Conservation (phyloP, 2,888 invertebrate genomes). For the Epiblema foenella region DNA sequence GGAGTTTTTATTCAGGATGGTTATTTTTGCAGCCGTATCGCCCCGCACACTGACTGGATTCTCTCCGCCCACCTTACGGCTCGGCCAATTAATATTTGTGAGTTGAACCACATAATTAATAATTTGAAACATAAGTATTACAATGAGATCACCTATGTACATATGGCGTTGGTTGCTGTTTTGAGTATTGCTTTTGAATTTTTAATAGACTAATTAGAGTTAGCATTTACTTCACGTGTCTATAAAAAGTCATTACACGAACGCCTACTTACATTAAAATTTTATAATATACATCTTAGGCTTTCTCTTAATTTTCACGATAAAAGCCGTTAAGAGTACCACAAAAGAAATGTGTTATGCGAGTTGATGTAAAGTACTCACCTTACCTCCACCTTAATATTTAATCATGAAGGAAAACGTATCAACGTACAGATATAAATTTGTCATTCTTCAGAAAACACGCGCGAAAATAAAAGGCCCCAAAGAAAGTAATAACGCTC, state of each 20-base stretch:
- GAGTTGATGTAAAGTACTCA: slow-evolving; percentile 30
- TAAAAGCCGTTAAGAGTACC: neutral
- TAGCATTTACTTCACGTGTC: neutral
- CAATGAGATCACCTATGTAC: neutral
- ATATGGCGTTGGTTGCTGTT: neutral
- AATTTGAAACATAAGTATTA: too few relatives aligned
- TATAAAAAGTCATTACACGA: neutral
- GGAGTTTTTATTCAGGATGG: too few relatives aligned
- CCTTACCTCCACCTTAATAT: slow-evolving; percentile 39
- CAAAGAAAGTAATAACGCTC: slow-evolving; percentile 47
- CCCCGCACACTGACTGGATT: too few relatives aligned
- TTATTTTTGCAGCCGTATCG: too few relatives aligned
- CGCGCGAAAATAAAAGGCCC: slow-evolving; percentile 44
- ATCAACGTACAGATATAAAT: slow-evolving; percentile 44
- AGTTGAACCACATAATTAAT: too few relatives aligned
- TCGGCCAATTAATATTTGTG: too few relatives aligned
- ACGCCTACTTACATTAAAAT: neutral
- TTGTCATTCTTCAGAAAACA: slow-evolving; percentile 46
- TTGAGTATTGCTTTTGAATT: neutral
- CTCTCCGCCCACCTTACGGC: too few relatives aligned
- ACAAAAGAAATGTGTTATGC: slow-evolving; percentile 8
- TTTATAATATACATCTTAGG: neutral
- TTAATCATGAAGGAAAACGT: slow-evolving; percentile 42
- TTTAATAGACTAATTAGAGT: neutral
- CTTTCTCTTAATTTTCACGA: neutral